phyloP scores from a whole-genome alignment of 2,797 vertebrate species.

The Knipowitschia caucasica region DNA sequence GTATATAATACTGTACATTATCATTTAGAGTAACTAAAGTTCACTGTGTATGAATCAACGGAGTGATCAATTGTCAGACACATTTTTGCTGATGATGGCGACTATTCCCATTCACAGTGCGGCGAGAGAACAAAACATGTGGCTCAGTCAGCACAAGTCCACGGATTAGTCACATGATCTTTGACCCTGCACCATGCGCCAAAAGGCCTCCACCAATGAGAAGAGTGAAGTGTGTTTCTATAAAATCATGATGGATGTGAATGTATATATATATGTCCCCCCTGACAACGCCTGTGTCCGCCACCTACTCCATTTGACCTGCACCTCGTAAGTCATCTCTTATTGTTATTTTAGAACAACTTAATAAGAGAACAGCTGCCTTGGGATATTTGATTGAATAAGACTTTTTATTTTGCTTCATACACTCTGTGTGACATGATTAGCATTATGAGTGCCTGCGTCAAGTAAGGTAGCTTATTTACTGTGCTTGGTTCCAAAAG shows the following conservation, averaged over 20 bases:
- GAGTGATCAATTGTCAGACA: slow-evolving; percentile 14
- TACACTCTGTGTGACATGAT: no score
- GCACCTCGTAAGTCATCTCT: slow-evolving; percentile 66
- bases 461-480: no score
- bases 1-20: no score
- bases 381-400: no score
- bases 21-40: no score
- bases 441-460: no score
- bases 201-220: slow-evolving; percentile 67
- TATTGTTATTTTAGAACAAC: slow-evolving; percentile 11
- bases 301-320: slow-evolving; percentile 57
- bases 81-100: slow-evolving; percentile 78
- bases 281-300: slow-evolving; percentile 42
- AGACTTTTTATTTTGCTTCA: no score
- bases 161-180: slow-evolving; percentile 59
- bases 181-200: slow-evolving; percentile 44
- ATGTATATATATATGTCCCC: slow-evolving; percentile 76
- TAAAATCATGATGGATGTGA: slow-evolving; percentile 47
- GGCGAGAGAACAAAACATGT: slow-evolving; percentile 81
- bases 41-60: not conserved
- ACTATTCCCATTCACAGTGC: slow-evolving; percentile 62
- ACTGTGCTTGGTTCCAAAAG: no score
- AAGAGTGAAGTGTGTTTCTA: slow-evolving; percentile 28
- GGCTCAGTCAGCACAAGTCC: slow-evolving; percentile 78
- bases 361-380: no score